Conservation (phyloP, 2,113 vertebrate genomes). For the Thinocorus orbignyianus region DNA sequence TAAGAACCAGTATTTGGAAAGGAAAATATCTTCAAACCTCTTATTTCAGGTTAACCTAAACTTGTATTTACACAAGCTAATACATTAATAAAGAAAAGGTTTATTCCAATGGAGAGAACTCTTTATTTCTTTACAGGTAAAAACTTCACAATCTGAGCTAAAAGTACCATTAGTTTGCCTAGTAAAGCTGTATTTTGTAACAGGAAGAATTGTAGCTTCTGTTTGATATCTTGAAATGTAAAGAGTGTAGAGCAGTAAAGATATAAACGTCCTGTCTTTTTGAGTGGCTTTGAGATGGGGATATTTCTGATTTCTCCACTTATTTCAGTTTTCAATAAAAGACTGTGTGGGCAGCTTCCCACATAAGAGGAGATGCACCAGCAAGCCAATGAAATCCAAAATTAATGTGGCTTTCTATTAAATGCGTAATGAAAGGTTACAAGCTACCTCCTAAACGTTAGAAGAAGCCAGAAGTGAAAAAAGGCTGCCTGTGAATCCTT, state of each 20-base stretch:
- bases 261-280: neutral
- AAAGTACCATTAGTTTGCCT: neutral
- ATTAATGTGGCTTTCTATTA: neutral
- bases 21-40: neutral
- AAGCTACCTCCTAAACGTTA: neutral
- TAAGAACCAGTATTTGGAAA: neutral
- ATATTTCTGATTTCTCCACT: neutral
- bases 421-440: neutral
- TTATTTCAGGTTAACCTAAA: neutral
- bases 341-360: neutral
- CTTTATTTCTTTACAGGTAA: neutral
- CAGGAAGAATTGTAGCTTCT: neutral
- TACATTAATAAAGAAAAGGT: neutral
- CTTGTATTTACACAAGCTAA: neutral
- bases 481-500: neutral
- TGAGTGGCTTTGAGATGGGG: neutral
- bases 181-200: neutral
- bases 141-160: neutral
- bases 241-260: neutral
- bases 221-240: neutral
- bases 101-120: neutral
- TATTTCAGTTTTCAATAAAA: neutral
- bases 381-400: neutral
- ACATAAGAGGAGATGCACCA: neutral
- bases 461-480: neutral